These are phyloP conservation scores for Acrocera orbiculus DNA, from an alignment of 2,888 invertebrate species.

Conservation along the genomic window DNA sequence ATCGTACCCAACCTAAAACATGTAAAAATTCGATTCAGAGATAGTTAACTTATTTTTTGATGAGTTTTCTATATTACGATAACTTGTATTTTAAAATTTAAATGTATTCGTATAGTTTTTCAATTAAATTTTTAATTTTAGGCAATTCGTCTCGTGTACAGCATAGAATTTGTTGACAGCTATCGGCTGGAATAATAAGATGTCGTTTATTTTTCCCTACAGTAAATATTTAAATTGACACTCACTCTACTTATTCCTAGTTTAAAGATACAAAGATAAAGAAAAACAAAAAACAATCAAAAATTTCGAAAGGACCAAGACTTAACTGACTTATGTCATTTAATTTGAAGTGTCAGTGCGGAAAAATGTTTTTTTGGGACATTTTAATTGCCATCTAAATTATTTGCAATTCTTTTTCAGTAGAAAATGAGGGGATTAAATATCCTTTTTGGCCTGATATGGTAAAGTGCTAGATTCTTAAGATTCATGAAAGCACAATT, in stretches of 20 bases:
- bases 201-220: slow-evolving; percentile 6
- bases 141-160: no score
- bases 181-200: slow-evolving; percentile 6
- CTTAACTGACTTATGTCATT: slow-evolving; percentile 11
- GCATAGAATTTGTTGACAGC: slow-evolving; percentile 3
- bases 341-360: slow-evolving; percentile 11
- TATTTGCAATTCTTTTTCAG: slow-evolving; percentile 12
- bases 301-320: slow-evolving; percentile 4
- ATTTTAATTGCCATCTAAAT: slow-evolving; percentile 13
- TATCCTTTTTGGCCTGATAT: slow-evolving; percentile 8
- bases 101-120: no score
- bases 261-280: background rate
- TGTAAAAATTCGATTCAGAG: no score
- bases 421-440: slow-evolving; percentile 11
- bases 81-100: no score
- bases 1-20: no score
- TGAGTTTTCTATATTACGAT: no score
- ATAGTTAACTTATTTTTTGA: no score
- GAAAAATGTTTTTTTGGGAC: slow-evolving; percentile 12
- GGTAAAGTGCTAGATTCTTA: no score
- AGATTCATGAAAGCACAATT: no score
- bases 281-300: slow-evolving; percentile 3
- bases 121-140: no score
- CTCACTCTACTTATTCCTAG: background rate
- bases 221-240: slow-evolving; percentile 7